Percentiles rank a stretch among this genome's conserved stretches.
These are phyloP conservation scores for Tethya wilhelma DNA, from an alignment of 37 sponge, comb jelly and placozoan genomes.

Conservation along the genomic window DNA sequence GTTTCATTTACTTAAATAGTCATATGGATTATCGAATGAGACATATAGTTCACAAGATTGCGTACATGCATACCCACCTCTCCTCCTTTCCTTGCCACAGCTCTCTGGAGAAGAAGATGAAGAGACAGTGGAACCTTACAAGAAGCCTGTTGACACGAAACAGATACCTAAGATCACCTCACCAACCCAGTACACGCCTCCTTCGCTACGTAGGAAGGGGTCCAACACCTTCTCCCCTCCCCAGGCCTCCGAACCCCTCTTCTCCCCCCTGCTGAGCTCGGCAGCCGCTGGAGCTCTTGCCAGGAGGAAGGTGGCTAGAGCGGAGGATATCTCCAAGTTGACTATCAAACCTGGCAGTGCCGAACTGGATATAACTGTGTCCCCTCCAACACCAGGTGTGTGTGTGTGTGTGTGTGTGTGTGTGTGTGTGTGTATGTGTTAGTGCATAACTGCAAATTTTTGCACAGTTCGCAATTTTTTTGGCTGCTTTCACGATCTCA, in stretches of 20 bases:
- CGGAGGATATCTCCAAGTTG: slow-evolving; percentile 24
- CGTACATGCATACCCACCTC: too few relatives aligned
- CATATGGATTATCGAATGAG: too few relatives aligned
- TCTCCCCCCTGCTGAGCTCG: background rate
- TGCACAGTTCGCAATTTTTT: too few relatives aligned
- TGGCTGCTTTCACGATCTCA: too few relatives aligned
- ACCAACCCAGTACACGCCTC: too few relatives aligned
- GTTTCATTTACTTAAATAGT: too few relatives aligned
- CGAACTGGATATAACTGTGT: slow-evolving; percentile 49
- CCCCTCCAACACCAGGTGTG: slow-evolving; percentile 66
- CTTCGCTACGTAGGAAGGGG: too few relatives aligned
- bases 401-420: slow-evolving; percentile 14
- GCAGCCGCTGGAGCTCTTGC: background rate
- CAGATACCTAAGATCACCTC: too few relatives aligned
- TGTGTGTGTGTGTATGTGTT: too few relatives aligned
- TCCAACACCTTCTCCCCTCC: slow-evolving; percentile 5
- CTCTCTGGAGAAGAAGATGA: background rate
- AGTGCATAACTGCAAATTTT: background rate
- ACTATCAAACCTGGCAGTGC: background rate
- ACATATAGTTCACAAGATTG: background rate
- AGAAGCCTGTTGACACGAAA: too few relatives aligned
- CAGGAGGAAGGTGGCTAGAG: background rate
- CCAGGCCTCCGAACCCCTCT: background rate
- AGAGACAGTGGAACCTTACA: background rate
- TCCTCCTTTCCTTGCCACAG: too few relatives aligned